phyloP scores from a whole-genome alignment of 2,888 invertebrate species.

The Synanthedon andrenaeformis region DNA sequence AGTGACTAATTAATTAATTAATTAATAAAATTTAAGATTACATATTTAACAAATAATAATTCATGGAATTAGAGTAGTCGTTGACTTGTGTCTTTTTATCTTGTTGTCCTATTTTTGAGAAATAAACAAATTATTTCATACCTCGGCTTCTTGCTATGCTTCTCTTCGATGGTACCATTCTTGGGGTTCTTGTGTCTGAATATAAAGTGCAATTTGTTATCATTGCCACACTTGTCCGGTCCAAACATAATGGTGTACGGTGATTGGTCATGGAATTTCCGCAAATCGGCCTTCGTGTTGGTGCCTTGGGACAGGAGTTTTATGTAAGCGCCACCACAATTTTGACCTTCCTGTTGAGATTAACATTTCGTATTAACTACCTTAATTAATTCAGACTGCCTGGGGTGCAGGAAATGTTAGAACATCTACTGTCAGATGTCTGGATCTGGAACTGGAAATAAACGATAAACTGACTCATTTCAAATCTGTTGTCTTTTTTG shows the following conservation, averaged over 20 bases:
- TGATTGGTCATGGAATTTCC: slow-evolving; percentile 93
- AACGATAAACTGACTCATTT: too few species aligned
- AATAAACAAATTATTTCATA: slow-evolving; percentile 13
- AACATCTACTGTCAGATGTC: too few species aligned
- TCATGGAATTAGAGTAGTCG: too few species aligned
- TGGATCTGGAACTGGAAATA: too few species aligned
- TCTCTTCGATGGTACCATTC: slow-evolving; percentile 91
- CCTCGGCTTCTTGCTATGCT: slow-evolving; percentile 94
- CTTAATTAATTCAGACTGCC: too few species aligned
- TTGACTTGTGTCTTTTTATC: too few species aligned
- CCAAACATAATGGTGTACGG: slow-evolving; percentile 99
- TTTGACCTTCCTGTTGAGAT: slow-evolving; percentile 87
- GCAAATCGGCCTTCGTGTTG: slow-evolving; percentile 73
- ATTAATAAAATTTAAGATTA: too few species aligned
- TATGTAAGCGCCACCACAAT: slow-evolving; percentile 98
- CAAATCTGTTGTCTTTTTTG: too few species aligned
- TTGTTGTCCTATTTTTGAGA: too few species aligned
- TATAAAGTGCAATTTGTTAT: slow-evolving; percentile 92
- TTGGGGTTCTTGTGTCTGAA: slow-evolving; percentile 95
- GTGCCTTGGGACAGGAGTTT: slow-evolving; percentile 87
- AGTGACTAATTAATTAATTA: too few species aligned
- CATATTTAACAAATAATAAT: too few species aligned
- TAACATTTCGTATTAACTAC: background rate
- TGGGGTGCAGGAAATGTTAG: too few species aligned
- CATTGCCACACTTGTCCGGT: slow-evolving; percentile 98